Conservation (phyloP, 2,888 invertebrate genomes). For the Nomada ferruginata region DNA sequence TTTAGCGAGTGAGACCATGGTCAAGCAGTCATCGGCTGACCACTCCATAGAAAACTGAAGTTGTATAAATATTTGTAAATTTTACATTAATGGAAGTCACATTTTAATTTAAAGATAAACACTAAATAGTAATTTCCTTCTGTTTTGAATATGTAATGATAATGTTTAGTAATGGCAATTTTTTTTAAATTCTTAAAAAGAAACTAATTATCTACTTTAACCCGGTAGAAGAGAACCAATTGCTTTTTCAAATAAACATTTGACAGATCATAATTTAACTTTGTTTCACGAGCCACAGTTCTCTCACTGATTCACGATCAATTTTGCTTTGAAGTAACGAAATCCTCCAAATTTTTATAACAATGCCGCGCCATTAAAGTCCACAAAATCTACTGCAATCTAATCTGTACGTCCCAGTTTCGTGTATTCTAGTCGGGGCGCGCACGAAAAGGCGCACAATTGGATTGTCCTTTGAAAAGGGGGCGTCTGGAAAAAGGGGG, state of each 20-base stretch:
- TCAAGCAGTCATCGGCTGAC: conserved; percentile 37
- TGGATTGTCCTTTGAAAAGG: conserved; percentile 21
- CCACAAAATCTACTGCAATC: background rate
- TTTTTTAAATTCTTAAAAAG: no score
- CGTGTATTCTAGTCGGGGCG: background rate
- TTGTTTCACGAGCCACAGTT: no score
- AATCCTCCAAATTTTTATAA: background rate
- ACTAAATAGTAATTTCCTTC: no score
- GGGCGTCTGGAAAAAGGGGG: conserved; percentile 2
- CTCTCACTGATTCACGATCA: no score
- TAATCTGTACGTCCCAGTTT: conserved; percentile 2
- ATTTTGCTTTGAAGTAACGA: background rate
- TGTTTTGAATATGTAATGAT: no score
- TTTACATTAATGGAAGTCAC: background rate
- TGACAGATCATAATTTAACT: no score
- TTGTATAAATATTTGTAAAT: background rate
- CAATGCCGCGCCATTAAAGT: background rate
- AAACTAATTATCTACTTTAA: no score
- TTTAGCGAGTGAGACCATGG: conserved; percentile 36
- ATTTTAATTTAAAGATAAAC: no score
- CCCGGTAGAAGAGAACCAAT: no score
- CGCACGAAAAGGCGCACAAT: conserved; percentile 26
- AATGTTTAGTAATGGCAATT: no score
- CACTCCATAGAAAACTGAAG: conserved; percentile 20
- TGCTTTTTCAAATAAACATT: no score